A percentile compares a stretch with the other conserved stretches of the same genome.
Evolutionary conservation across 1,140 invertebrate genomes (phyloP).

Genomic region (Bombus turneri): DNA sequence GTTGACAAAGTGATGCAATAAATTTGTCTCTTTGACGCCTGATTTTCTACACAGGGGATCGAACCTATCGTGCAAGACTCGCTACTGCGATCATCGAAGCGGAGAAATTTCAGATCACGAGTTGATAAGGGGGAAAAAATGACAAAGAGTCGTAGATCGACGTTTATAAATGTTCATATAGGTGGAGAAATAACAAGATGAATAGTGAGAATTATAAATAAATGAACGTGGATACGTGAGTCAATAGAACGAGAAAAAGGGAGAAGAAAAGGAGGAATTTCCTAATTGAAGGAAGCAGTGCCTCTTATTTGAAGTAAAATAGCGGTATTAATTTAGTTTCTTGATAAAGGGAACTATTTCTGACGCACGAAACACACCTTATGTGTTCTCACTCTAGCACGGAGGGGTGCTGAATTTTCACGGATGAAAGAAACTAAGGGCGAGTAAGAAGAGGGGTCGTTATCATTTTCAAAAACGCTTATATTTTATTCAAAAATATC

Average conservation of each 20-base stretch:
- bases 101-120: background rate
- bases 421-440: background rate
- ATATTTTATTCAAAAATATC: constrained; percentile 48
- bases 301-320: background rate
- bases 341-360: background rate
- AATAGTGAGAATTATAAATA: background rate
- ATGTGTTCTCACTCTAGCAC: background rate
- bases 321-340: background rate
- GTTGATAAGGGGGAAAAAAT: background rate
- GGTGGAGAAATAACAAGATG: background rate
- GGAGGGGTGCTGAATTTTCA: background rate
- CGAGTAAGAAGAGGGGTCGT: background rate
- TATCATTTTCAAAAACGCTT: constrained; percentile 21
- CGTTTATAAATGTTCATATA: background rate
- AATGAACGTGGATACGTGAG: background rate
- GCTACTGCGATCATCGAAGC: too few species aligned
- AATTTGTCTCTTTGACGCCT: background rate
- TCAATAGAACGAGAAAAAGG: background rate
- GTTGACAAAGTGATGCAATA: background rate
- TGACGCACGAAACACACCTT: background rate
- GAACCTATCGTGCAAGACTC: too few species aligned
- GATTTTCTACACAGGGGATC: too few species aligned
- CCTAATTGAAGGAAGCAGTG: background rate
- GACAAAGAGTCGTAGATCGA: background rate
- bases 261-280: background rate